phyloP scores from a whole-genome alignment of 2,797 vertebrate species.

The Rhabdomys pumilio region DNA sequence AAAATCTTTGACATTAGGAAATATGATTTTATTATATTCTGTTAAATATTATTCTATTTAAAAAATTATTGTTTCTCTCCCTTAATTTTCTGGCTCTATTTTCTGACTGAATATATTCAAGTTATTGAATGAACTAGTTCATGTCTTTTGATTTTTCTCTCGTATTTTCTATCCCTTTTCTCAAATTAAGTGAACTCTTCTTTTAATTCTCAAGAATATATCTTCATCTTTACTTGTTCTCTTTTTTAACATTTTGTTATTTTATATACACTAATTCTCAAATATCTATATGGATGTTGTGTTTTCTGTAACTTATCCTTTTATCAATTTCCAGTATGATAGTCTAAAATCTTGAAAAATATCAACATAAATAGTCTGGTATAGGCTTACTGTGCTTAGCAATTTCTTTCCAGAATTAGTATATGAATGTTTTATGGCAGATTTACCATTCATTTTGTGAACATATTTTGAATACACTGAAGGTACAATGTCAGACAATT shows the following conservation, averaged over 20 bases:
- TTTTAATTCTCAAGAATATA: slow-evolving; percentile 25
- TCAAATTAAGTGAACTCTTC: slow-evolving; percentile 50
- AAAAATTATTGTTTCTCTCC: slow-evolving; percentile 40
- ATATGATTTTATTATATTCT: slow-evolving; percentile 45
- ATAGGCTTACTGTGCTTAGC: background rate
- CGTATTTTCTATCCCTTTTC: background rate
- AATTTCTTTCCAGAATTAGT: slow-evolving; percentile 8
- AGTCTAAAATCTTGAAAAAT: background rate
- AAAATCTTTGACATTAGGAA: background rate
- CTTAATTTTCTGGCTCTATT: slow-evolving; percentile 23
- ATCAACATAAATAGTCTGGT: slow-evolving; percentile 12
- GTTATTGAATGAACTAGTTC: background rate
- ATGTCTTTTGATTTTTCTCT: slow-evolving; percentile 52
- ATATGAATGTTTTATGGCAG: background rate
- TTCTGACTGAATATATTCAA: slow-evolving; percentile 54
- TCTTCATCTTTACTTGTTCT: background rate
- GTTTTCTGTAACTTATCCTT: background rate
- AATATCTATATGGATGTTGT: background rate
- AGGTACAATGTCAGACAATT: background rate
- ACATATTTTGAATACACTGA: background rate
- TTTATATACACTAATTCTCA: slow-evolving; percentile 58
- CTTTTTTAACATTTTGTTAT: slow-evolving; percentile 41
- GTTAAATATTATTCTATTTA: slow-evolving; percentile 14
- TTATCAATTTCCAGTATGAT: slow-evolving; percentile 58
- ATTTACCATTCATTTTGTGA: slow-evolving; percentile 15